Conservation (phyloP, 23 tunicate species). For the Phallusia fumigata region DNA sequence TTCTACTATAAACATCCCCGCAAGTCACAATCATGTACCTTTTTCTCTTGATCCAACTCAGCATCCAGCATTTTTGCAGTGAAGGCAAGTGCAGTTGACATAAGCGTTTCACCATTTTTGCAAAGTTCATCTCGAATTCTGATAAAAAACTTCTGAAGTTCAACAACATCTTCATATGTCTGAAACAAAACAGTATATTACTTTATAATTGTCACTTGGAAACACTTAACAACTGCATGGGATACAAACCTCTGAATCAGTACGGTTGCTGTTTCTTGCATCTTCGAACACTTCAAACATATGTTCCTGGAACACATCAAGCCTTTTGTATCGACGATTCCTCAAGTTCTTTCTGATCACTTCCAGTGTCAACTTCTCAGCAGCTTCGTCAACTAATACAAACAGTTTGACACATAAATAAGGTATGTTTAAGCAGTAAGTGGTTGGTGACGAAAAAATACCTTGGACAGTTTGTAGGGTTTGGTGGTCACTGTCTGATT, state of each 20-base stretch:
- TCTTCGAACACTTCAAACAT: slow-evolving; percentile 80
- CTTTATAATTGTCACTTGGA: not conserved
- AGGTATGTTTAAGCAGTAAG: too few species aligned
- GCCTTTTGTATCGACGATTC: slow-evolving; percentile 75
- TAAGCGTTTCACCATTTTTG: slow-evolving; percentile 78
- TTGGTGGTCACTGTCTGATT: not conserved
- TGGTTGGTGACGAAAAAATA: not conserved
- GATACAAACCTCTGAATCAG: slow-evolving; percentile 62
- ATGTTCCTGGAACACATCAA: slow-evolving; percentile 93
- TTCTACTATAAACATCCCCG: too few species aligned
- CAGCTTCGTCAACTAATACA: not conserved
- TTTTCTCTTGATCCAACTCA: slow-evolving; percentile 77
- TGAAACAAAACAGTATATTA: slow-evolving; percentile 1
- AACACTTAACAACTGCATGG: too few species aligned
- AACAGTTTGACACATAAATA: not conserved
- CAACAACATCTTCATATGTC: slow-evolving; percentile 89
- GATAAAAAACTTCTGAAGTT: slow-evolving; percentile 86
- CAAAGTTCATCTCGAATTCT: slow-evolving; percentile 82
- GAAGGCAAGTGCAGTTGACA: slow-evolving; percentile 74
- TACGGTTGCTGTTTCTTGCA: slow-evolving; percentile 48
- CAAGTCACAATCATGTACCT: slow-evolving; percentile 36
- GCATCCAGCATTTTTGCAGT: slow-evolving; percentile 58
- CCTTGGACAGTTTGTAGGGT: not conserved
- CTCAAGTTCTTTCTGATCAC: slow-evolving; percentile 60
- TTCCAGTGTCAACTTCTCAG: slow-evolving; percentile 43